Percentiles rank a stretch among this genome's conserved stretches.
Conservation (phyloP, 2,888 invertebrate species). For the Escarpia spicata region DNA sequence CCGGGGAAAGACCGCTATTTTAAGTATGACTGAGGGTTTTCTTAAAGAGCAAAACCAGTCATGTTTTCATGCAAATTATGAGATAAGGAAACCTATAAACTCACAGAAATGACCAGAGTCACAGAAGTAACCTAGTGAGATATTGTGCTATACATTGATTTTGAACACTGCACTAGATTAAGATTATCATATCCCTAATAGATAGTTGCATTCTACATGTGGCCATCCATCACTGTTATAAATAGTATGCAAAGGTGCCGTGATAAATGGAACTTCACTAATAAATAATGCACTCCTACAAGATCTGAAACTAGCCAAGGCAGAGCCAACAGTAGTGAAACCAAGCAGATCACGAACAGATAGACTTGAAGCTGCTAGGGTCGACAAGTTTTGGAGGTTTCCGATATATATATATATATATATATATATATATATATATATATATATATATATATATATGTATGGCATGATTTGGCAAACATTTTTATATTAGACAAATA, state of each 20-base stretch:
- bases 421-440: no score
- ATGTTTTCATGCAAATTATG: background rate
- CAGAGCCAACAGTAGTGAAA: background rate
- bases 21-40: no score
- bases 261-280: background rate
- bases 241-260: background rate
- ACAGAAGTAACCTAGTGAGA: background rate
- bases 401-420: no score
- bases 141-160: constrained; percentile 8
- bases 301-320: background rate
- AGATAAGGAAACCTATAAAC: background rate
- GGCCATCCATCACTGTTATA: background rate
- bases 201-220: background rate
- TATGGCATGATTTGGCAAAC: no score
- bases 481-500: no score
- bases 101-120: background rate
- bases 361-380: no score
- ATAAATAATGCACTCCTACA: constrained; percentile 6
- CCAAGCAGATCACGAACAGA: background rate
- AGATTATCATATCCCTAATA: constrained; percentile 5
- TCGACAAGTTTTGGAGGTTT: no score
- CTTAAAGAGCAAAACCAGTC: no score
- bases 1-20: no score
- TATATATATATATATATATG: no score
- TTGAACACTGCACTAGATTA: constrained; percentile 8